Conservation (phyloP, 2,888 invertebrate genomes). For the Pseudococcus jackbeardsleyi region DNA sequence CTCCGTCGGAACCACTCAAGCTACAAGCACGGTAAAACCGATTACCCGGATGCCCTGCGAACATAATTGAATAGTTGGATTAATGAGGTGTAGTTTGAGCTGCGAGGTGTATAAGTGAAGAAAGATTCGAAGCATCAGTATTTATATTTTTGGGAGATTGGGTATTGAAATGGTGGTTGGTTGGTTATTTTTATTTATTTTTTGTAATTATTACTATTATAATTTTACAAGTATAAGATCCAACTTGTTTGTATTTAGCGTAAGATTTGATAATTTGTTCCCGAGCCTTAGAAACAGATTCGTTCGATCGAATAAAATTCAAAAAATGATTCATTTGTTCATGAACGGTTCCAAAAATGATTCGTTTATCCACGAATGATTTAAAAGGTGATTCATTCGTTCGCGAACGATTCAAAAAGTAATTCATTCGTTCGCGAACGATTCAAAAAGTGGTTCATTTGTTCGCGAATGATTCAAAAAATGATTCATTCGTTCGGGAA, state of each 20-base stretch:
- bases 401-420: not conserved
- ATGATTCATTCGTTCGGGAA: not conserved
- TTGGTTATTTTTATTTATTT: no score
- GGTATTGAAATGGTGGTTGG: no score
- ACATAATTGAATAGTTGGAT: not conserved
- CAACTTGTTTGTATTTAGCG: no score
- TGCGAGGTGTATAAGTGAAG: no score
- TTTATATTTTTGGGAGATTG: no score
- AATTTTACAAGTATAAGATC: no score
- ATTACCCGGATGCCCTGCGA: constrained; percentile 63
- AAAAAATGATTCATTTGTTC: no score
- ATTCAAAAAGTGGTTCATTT: not conserved
- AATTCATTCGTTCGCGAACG: not conserved
- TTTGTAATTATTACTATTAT: no score
- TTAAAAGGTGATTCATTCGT: not conserved
- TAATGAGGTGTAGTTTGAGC: not conserved
- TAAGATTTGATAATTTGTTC: no score
- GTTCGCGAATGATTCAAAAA: not conserved
- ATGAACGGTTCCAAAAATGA: not conserved
- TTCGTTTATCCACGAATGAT: not conserved
- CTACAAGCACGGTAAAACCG: constrained; percentile 65
- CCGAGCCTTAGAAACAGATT: no score
- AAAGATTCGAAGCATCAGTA: no score
- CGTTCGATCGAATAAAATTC: no score
- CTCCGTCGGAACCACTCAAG: constrained; percentile 63